Base-by-base conservation (phyloP, 2,113 vertebrate species). In the Apistogramma diplotaenia region DNA sequence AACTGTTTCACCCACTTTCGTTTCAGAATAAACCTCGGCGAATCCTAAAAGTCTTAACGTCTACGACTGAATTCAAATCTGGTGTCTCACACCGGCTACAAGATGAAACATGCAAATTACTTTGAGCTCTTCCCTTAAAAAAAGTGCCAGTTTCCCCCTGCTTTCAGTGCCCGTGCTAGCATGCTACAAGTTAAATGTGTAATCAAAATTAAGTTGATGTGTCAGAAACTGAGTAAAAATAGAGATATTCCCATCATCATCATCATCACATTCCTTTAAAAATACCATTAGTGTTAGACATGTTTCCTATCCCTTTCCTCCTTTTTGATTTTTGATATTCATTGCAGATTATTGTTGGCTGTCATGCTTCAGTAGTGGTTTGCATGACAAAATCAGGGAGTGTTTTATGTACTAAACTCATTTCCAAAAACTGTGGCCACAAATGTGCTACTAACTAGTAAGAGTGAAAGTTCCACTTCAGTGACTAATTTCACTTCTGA, bases 61-160 rank as follows among this genome's bases (percentile, higher is more conserved):
- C 27, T 18, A 57, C 15, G 40, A 13, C 71, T 67, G 43, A 46
- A 19, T 0, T 67, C 27, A 46, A 67, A 67, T 25, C 40, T 70
- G 0, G 0, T 49, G 27, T 49, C 16, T n/a, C 25, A 49, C 25
- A 49, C 27, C 18, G 0, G 10, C 43, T 49, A 51, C 0, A 70
- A 70, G 25, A 31, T 51, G 18, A 53, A 27, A 25, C 8, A 57
- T 74, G 54, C 54, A 40, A 18, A 6, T 57, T 74, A 74, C 33
- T 74, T 53, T 23, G 31, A 29, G 62, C 25, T 13, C n/a, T 57
- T 25, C 51, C 35, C 33, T 56, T 53, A 19, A 31, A 73, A 31
- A 49, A 70, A 31, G 18, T 5, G 12, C 13, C 5, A 58, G 4
- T 49, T 40, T 49, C 0, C 35, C 19, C 13, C 13, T 61, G 43